These are phyloP conservation scores for Heliconius ismenius DNA, from an alignment of 2,888 invertebrate species.

Conservation along the genomic window DNA sequence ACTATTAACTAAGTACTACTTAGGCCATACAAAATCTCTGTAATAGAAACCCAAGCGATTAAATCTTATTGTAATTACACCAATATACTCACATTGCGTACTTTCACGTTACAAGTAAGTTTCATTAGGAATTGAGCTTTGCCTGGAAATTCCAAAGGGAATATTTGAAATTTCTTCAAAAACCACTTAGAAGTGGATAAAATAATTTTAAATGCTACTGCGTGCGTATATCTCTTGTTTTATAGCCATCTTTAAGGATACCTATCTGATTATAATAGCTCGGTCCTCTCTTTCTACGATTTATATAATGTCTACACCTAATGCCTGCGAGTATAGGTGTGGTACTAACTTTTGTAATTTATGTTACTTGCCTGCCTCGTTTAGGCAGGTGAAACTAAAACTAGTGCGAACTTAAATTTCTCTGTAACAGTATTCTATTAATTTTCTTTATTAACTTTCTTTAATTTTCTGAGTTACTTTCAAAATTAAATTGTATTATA, in stretches of 20 bases:
- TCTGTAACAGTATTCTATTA: too few species aligned
- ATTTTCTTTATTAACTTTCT: too few species aligned
- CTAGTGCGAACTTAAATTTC: neutral
- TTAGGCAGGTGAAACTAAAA: too few species aligned
- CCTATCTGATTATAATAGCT: conserved; percentile 16
- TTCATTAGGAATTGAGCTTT: conserved; percentile 35
- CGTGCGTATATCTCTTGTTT: conserved; percentile 19
- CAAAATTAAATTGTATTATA: too few species aligned
- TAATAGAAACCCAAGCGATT: conserved; percentile 31
- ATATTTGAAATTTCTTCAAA: conserved; percentile 36
- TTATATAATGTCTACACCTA: neutral
- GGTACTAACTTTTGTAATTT: neutral
- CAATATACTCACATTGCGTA: conserved; percentile 30
- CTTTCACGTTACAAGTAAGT: conserved; percentile 42
- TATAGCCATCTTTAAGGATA: conserved; percentile 11
- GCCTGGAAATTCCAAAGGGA: conserved; percentile 12
- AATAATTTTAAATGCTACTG: conserved; percentile 18
- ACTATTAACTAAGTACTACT: too few species aligned
- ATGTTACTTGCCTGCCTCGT: neutral
- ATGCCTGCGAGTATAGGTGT: neutral
- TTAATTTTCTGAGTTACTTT: too few species aligned
- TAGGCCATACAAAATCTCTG: neutral
- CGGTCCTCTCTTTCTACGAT: neutral
- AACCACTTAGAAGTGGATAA: conserved; percentile 26
- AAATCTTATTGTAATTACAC: conserved; percentile 46